Base-by-base conservation (phyloP, 2,888 invertebrate species). In the Acanthosepion pharaonis region DNA sequence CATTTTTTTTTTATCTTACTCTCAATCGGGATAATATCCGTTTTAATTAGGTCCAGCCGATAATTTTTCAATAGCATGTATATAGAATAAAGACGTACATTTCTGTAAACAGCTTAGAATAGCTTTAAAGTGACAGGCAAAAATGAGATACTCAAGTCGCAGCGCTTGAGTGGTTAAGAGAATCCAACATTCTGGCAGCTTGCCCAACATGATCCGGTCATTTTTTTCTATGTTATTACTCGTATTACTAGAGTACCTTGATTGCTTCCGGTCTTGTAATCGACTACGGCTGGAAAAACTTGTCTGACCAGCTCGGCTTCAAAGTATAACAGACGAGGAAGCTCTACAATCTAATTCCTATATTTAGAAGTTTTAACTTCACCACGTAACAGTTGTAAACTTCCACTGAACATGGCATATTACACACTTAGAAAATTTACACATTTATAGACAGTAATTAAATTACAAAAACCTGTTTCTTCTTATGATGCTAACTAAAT, bases 241-340 rank as follows among this genome's bases (percentile, higher is more conserved):
- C 33, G 78, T 33, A 78, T 78, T 78, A 78, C 78, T 78, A 78
- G n/a, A n/a, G n/a, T 5, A 78, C 23, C 78, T 78, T 78, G 78
- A 78, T 78, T 78, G 78, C n/a, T 78, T 78, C 78, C 78, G n/a
- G n/a, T 78, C n/a, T 78, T 78, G n/a, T 78, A 78, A 78, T 78
- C n/a, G 33, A 78, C 78, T 33, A 33, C 11, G n/a, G 15, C n/a
- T n/a, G 33, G 11, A n/a, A 78, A 5, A n/a, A 78, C 78, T 78
- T 33, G n/a, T 78, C 15, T 78, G 15, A 78, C 15, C n/a, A 78
- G 78, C n/a, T 11, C 9, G 15, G n/a, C n/a, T 33, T 33, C 78
- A 15, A 78, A n/a, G 33, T n/a, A 78, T n/a, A 78, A 78, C 78
- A 23, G 33, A n/a, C 33, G 11, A 78, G 0, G n/a, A 78, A 9